Percentiles rank a stretch among this genome's conserved stretches.
These are phyloP conservation scores for Urophycis tenuis DNA, from an alignment of 2,797 vertebrate species.

Conservation along the genomic window DNA sequence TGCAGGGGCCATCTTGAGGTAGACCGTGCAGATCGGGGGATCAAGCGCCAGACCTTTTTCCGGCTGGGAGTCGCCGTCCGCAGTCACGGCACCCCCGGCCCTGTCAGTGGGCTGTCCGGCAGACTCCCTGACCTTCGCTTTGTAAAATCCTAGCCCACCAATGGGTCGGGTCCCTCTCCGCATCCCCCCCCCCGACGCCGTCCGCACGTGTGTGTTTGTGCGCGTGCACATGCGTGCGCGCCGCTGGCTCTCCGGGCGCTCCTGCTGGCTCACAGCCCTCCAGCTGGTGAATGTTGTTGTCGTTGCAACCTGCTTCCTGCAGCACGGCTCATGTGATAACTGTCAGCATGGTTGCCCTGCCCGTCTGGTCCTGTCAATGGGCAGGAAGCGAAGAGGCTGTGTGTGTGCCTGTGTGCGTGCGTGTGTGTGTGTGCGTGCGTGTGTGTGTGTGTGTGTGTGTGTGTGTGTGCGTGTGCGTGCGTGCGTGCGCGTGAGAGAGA, in stretches of 20 bases:
- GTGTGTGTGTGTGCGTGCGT: neutral
- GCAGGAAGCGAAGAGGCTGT: neutral
- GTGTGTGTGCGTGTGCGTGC: neutral
- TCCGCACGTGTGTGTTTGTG: neutral
- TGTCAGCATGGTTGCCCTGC: slow-evolving; percentile 6
- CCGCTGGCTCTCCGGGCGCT: too few species aligned
- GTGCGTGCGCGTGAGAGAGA: neutral
- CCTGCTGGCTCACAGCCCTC: neutral
- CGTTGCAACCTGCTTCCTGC: slow-evolving; percentile 7
- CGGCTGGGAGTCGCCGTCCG: too few species aligned
- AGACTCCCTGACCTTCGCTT: neutral
- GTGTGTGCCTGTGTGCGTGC: slow-evolving; percentile 6
- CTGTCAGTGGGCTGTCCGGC: neutral
- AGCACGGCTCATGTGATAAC: slow-evolving; percentile 12
- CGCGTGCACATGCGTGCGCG: neutral
- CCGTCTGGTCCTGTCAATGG: slow-evolving; percentile 16
- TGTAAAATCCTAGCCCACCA: neutral
- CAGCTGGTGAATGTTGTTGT: slow-evolving; percentile 7
- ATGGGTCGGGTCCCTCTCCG: neutral
- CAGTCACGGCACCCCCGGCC: too few species aligned
- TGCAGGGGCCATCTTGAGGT: too few species aligned
- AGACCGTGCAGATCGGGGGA: neutral
- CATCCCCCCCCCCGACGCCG: neutral
- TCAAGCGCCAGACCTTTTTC: neutral
- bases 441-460: slow-evolving; percentile 6